Base-by-base conservation (phyloP, 1,140 invertebrate species). In the Conopomorpha cramerella region DNA sequence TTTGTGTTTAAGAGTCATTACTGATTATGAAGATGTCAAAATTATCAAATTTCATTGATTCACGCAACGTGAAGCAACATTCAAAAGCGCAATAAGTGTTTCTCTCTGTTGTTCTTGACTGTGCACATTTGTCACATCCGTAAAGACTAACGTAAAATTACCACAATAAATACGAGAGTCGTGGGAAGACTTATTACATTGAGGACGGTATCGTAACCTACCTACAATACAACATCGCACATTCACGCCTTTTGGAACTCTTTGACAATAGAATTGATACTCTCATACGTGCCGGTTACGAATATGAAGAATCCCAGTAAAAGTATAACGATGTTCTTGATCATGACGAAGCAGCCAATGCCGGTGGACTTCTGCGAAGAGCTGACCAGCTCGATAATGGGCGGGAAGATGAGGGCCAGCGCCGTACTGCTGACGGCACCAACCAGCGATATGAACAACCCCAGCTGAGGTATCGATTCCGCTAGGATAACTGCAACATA, bases 361-460 rank as follows among this genome's bases (percentile, higher is more conserved):
- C 72, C 61, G 4, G 77, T 53, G 2, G 62, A 59, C 7, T 71
- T 59, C 38, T 80, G 76, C 17, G 81, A 78, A 46, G 77, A 81
- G 30, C 67, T 70, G 0, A 84, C 77, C 36, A 95, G 81, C 50
- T 97, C 91, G 31, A 96, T 87, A 10, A 95, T 67, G 1, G 94
- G 90, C 1, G 95, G 95, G 49, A 96, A 90, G 8, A 97, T 81
- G 0, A 97, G 80, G 0, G 93, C 92, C 30, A 96, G 74, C 0
- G 90, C 86, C 16, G 91, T 91, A 43, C 91, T 92, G 56, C 90
- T 90, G 3, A 96, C 79, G 0, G 95, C 92, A 1, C 95, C 95
- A 28, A 96, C 88, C 27, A 96, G 76, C 0, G 94, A 93, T 43
- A 98, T 96, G 63, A 96, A 88, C 1, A 93, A 74, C 27, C 90